Conservation (phyloP, 2,113 vertebrate species). For the Sinocyclocheilus anophthalmus region DNA sequence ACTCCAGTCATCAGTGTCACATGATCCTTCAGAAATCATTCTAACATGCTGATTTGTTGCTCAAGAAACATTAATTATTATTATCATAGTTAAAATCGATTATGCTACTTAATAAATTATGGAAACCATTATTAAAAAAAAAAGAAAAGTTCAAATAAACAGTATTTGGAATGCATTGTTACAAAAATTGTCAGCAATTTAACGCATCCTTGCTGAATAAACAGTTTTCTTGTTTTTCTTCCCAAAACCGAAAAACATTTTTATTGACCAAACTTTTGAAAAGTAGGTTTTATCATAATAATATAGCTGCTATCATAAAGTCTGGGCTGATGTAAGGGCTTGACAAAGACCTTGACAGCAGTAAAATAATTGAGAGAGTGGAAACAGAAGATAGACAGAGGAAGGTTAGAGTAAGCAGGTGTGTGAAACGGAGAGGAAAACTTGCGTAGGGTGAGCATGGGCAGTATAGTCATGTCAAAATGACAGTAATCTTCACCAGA, state of each 20-base stretch:
- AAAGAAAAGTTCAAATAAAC: background rate
- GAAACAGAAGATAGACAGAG: background rate
- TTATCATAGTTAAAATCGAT: background rate
- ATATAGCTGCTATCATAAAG: background rate
- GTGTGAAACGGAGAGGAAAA: slow-evolving; percentile 67
- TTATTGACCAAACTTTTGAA: background rate
- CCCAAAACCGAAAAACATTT: no score
- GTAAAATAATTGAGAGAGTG: background rate
- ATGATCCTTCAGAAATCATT: background rate
- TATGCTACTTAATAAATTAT: background rate
- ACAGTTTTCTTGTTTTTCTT: no score
- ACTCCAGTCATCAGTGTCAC: background rate
- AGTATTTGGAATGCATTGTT: background rate
- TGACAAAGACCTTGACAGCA: background rate
- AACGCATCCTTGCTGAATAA: no score
- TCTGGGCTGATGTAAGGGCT: background rate
- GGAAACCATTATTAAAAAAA: background rate
- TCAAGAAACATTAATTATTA: background rate
- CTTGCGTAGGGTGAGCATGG: slow-evolving; percentile 79
- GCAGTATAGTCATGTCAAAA: slow-evolving; percentile 85
- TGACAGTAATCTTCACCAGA: slow-evolving; percentile 85
- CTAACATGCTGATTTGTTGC: background rate
- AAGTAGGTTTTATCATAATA: background rate
- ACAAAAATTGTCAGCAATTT: no score
- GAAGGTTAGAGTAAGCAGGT: slow-evolving; percentile 44